These are phyloP conservation scores for Napeogenes inachia DNA, from an alignment of 2,888 invertebrate genomes.

Conservation along the genomic window DNA sequence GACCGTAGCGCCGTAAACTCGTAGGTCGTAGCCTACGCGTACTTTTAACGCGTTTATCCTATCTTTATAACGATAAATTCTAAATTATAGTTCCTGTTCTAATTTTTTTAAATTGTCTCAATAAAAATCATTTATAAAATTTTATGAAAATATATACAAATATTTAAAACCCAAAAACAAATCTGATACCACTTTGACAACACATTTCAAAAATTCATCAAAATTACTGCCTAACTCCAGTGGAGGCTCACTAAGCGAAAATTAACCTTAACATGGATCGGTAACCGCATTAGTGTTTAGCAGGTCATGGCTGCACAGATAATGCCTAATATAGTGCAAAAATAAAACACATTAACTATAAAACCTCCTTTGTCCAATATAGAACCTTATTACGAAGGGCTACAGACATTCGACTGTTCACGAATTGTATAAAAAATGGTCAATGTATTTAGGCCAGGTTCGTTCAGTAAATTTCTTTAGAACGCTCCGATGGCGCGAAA, in stretches of 20 bases:
- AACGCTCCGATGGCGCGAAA: constrained; percentile 68
- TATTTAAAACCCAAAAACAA: no score
- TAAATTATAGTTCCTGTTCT: no score
- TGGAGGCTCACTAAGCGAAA: constrained; percentile 45
- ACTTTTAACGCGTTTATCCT: no score
- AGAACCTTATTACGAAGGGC: constrained; percentile 32
- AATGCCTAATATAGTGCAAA: constrained; percentile 51
- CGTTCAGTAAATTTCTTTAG: constrained; percentile 68
- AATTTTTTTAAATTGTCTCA: no score
- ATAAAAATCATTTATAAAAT: no score
- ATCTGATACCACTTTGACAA: not conserved
- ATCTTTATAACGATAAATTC: no score
- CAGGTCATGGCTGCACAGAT: constrained; percentile 54
- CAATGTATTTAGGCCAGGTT: constrained; percentile 51
- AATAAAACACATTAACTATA: constrained; percentile 25
- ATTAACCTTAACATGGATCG: constrained; percentile 50
- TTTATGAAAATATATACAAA: no score
- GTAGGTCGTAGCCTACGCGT: no score
- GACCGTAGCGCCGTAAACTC: not conserved
- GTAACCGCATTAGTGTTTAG: constrained; percentile 56
- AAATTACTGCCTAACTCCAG: constrained; percentile 15
- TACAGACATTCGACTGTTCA: constrained; percentile 24
- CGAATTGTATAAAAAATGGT: constrained; percentile 39
- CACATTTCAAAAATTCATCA: not conserved
- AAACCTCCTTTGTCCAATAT: constrained; percentile 32